A percentile compares a stretch with the other conserved stretches of the same genome.
Conservation (phyloP, 2,113 vertebrate genomes). For the Zosterops lateralis region DNA sequence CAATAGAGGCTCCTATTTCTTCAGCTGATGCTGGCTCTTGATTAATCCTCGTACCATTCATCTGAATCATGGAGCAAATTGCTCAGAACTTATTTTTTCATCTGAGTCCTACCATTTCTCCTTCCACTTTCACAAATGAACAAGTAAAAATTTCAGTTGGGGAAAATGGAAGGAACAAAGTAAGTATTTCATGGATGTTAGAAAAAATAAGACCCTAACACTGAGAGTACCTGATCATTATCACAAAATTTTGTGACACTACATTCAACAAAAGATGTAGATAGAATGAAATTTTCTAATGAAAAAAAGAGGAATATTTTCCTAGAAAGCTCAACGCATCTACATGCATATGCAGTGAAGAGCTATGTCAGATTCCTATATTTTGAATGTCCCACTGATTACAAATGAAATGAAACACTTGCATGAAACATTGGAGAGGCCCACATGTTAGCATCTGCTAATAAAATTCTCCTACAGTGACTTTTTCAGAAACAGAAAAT, state of each 20-base stretch:
- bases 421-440: neutral
- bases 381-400: neutral
- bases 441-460: neutral
- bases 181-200: neutral
- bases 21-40: neutral
- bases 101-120: neutral
- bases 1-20: neutral
- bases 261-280: neutral
- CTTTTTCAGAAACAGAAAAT: constrained; percentile 41
- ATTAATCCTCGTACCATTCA: neutral
- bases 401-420: constrained; percentile 9
- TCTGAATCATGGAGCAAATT: neutral
- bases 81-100: neutral
- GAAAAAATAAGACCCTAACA: neutral
- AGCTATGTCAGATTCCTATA: neutral
- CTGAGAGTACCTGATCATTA: neutral
- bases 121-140: neutral
- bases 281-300: neutral
- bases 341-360: neutral
- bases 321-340: neutral
- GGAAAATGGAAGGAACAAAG: neutral
- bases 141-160: neutral
- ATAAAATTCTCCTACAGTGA: neutral
- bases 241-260: neutral
- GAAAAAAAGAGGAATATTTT: neutral